Evolutionary conservation across 2,888 invertebrate genomes (phyloP), one percentile per base, ranked within the genome.

Genomic region (Drosophila percnosoma): DNA sequence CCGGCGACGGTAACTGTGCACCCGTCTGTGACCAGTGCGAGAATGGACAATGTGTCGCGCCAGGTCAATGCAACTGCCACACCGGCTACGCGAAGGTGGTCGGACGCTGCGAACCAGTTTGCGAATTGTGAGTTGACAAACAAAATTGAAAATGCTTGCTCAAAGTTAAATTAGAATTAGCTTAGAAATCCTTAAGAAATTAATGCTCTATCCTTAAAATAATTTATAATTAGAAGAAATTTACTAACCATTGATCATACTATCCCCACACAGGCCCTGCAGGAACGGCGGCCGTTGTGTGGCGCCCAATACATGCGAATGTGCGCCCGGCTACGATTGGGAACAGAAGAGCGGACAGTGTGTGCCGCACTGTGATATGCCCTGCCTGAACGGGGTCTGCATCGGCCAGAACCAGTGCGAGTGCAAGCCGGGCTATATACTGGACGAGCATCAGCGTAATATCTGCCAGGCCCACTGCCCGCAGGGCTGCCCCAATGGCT

Each of bases 401-500:
- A 94, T 94, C 95, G 96, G 93, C 91, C 93, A 68, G 13, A 94
- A 95, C 75, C 92, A 93, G 1, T 97, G 97, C 90, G 93, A 93
- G 10, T 95, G 95, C 75, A 94, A 94, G 65, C 71, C 92, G 15
- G 95, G 95, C 45, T 95, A 94, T 67, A 76, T 93, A 1, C 68
- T 86, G 36, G 94, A 95, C 74, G 92, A 91, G 3, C 51, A 69
- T 3, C 91, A 91, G 67, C 80, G 82, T 2, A 90, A 91, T 53
- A 94, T 94, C 62, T 96, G 96, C 78, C 81, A 94, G 7, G 95
- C 96, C 0, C 92, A 94, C 74, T 97, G 97, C 82, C 94, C 94
- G 0, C 94, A 94, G n/a, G 96, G 96, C 1, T 97, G 97, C 80
- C 94, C 94, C 11, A 97, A 97, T 87, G 97, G 96, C 0, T 94